Evolutionary conservation across 2,888 invertebrate genomes (phyloP).

Genomic region (Cheilosia soror): DNA sequence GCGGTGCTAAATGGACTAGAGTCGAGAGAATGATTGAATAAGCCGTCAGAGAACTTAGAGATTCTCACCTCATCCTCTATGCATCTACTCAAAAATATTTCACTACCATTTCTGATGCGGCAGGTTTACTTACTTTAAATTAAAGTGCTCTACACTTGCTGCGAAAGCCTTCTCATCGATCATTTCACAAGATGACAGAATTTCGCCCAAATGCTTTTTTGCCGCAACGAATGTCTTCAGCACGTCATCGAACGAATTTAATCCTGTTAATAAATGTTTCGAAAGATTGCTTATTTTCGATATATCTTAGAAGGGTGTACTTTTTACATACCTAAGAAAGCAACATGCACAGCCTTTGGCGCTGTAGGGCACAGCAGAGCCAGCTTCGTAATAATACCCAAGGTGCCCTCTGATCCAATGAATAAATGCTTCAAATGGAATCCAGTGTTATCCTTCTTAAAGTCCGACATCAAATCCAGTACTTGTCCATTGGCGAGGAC

Average conservation of each 20-base stretch:
- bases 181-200: constrained; percentile 97
- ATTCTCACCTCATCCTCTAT: neutral
- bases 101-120: neutral
- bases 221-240: constrained; percentile 90
- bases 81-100: neutral
- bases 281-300: neutral
- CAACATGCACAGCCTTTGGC: constrained; percentile 92
- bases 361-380: constrained; percentile 94
- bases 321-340: constrained; percentile 90
- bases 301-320: neutral
- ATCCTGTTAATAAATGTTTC: constrained; percentile 84
- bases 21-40: too few species aligned
- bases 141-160: constrained; percentile 86
- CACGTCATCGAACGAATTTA: constrained; percentile 91
- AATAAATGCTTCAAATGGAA: constrained; percentile 98
- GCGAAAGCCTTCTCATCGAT: constrained; percentile 91
- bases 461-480: constrained; percentile 91
- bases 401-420: constrained; percentile 98
- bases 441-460: constrained; percentile 99
- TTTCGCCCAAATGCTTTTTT: constrained; percentile 89
- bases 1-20: too few species aligned
- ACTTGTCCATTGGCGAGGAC: constrained; percentile 91
- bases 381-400: constrained; percentile 96
- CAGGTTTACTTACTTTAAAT: constrained; percentile 83
- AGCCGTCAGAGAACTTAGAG: too few species aligned